A percentile compares a stretch with the other conserved stretches of the same genome.
These are phyloP conservation scores for Notocelia uddmanniana DNA, from an alignment of 2,888 invertebrate genomes.

Conservation along the genomic window DNA sequence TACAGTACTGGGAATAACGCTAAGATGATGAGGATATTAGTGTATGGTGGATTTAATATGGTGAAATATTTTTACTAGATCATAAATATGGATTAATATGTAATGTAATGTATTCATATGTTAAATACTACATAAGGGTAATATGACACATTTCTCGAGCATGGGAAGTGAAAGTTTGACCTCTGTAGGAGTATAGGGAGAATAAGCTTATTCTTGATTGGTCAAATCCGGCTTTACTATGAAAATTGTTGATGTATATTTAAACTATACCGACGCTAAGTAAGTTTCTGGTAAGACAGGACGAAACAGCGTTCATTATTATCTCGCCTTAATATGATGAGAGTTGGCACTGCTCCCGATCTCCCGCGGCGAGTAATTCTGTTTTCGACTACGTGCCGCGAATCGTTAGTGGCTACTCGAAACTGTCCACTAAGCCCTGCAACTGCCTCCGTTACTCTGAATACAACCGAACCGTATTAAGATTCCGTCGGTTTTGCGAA, in stretches of 20 bases:
- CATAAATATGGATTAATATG: too few relatives aligned
- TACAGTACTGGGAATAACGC: too few relatives aligned
- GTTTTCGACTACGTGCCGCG: constrained; percentile 76
- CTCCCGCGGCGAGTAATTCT: constrained; percentile 72
- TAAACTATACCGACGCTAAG: constrained; percentile 38
- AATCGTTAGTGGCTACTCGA: constrained; percentile 64
- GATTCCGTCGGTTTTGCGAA: constrained; percentile 7
- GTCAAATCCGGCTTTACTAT: too few relatives aligned
- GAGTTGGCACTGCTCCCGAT: constrained; percentile 78
- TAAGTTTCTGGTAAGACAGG: constrained; percentile 59
- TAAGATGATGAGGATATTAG: too few relatives aligned
- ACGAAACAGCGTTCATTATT: constrained; percentile 74
- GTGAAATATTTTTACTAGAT: too few relatives aligned
- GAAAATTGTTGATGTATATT: background rate
- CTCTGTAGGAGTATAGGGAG: too few relatives aligned
- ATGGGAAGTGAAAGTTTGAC: too few relatives aligned
- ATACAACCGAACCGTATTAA: constrained; percentile 18
- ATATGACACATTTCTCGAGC: too few relatives aligned
- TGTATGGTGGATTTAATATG: too few relatives aligned
- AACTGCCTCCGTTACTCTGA: constrained; percentile 45
- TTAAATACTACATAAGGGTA: too few relatives aligned
- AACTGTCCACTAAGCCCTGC: constrained; percentile 55
- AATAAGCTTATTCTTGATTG: too few relatives aligned
- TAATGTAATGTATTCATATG: too few relatives aligned
- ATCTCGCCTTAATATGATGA: constrained; percentile 78